phyloP scores from a whole-genome alignment of 2,797 vertebrate genomes.

The Vespertilio murinus region DNA sequence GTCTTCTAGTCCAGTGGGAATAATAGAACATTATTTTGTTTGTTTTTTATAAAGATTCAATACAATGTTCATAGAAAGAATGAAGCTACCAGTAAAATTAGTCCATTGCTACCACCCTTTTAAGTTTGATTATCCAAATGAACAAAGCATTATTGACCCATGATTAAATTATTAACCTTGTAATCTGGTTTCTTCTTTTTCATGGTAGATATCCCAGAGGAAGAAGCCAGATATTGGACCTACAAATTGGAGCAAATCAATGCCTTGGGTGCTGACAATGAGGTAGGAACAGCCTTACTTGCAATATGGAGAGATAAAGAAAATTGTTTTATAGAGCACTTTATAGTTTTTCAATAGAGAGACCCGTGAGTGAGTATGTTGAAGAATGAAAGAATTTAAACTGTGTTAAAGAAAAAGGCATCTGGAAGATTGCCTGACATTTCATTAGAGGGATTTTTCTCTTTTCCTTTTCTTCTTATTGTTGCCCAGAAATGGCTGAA shows the following conservation, averaged over 20 bases:
- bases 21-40: slow-evolving; percentile 5
- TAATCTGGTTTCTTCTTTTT: slow-evolving; percentile 64
- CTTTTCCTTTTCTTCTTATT: neutral
- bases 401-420: neutral
- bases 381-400: slow-evolving; percentile 39
- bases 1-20: neutral
- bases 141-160: slow-evolving; percentile 12
- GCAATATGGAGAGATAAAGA: neutral
- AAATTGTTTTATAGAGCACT: neutral
- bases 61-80: slow-evolving; percentile 24
- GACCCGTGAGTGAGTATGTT: neutral
- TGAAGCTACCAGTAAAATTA: slow-evolving; percentile 11
- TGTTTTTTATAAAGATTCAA: slow-evolving; percentile 36
- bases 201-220: slow-evolving; percentile 95
- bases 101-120: neutral
- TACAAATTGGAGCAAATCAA: slow-evolving; percentile 94
- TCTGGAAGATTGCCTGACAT: slow-evolving; percentile 2
- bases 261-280: slow-evolving; percentile 89
- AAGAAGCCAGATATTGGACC: slow-evolving; percentile 97
- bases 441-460: neutral
- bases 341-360: neutral
- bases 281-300: slow-evolving; percentile 85
- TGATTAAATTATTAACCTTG: neutral
- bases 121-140: slow-evolving; percentile 23
- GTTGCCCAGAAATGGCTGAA: neutral